A percentile compares a stretch with the other conserved stretches of the same genome.
Evolutionary conservation across 2,888 invertebrate genomes (phyloP).

Genomic region (Pandemis corylana): DNA sequence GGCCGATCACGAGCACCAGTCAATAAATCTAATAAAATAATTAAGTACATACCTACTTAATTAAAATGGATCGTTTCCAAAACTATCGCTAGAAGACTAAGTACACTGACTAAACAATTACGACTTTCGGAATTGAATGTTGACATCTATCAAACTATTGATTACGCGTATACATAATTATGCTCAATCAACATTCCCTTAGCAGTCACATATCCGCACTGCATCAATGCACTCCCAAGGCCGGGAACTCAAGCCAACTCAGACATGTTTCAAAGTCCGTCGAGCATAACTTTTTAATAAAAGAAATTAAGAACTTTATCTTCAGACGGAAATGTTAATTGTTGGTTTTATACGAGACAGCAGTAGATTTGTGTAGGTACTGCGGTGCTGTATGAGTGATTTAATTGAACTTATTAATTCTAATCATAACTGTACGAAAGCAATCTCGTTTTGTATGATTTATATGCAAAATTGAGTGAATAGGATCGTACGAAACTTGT

Average conservation of each 20-base stretch:
- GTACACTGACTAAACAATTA: no score
- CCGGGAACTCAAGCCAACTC: background rate
- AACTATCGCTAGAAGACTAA: no score
- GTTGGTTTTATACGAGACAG: slow-evolving; percentile 1
- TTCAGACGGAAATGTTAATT: slow-evolving; percentile 8
- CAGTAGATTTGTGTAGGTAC: background rate
- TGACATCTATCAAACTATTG: no score
- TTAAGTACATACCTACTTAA: no score
- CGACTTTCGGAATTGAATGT: no score
- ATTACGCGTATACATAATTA: no score
- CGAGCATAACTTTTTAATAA: slow-evolving; percentile 20
- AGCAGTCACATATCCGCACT: slow-evolving; percentile 1
- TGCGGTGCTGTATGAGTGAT: background rate
- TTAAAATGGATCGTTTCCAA: no score
- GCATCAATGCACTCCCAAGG: slow-evolving; percentile 27
- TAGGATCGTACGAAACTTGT: background rate
- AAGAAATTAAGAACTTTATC: slow-evolving; percentile 7
- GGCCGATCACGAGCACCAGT: no score
- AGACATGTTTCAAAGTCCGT: slow-evolving; percentile 6
- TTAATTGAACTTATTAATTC: background rate
- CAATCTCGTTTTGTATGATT: background rate
- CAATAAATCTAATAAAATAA: no score
- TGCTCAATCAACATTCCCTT: background rate
- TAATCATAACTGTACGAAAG: background rate
- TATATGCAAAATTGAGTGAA: background rate